phyloP scores from a whole-genome alignment of 2,797 vertebrate genomes.

The Lepilemur ruficaudatus region DNA sequence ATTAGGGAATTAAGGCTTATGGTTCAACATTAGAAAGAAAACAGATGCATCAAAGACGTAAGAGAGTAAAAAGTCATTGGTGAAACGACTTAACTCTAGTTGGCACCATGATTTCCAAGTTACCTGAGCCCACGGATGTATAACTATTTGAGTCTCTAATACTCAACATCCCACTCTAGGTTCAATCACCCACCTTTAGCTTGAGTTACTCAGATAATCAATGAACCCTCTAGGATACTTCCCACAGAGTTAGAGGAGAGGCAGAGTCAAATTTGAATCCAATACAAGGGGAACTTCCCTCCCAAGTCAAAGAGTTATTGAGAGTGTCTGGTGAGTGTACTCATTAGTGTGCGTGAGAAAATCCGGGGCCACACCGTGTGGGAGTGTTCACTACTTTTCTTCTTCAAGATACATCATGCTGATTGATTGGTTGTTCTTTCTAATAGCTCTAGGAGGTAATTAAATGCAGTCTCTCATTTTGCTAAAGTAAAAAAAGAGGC shows the following conservation, averaged over 20 bases:
- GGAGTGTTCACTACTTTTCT: not conserved
- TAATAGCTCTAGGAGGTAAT: not conserved
- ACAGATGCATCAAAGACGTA: not conserved
- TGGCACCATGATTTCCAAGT: not conserved
- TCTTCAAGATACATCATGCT: not conserved
- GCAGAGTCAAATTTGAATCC: not conserved
- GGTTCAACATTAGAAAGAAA: constrained; percentile 16
- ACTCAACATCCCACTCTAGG: not conserved
- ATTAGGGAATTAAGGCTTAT: constrained; percentile 34
- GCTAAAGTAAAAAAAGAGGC: not conserved
- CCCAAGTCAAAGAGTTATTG: not conserved
- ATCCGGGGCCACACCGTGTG: not conserved
- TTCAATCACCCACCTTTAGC: not conserved
- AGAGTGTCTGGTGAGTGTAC: not conserved
- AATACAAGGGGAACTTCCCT: not conserved
- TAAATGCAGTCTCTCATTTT: constrained; percentile 9
- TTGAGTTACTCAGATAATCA: not conserved
- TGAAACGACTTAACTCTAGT: not conserved
- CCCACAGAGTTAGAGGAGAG: not conserved
- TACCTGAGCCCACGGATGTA: not conserved
- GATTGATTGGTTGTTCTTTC: not conserved
- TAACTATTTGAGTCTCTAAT: not conserved
- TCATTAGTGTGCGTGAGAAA: not conserved
- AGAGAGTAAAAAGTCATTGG: not conserved
- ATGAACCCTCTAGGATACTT: not conserved